A percentile compares a stretch with the other conserved stretches of the same genome.
phyloP scores from a whole-genome alignment of 2,888 invertebrate species.

The Perithous albicinctus region DNA sequence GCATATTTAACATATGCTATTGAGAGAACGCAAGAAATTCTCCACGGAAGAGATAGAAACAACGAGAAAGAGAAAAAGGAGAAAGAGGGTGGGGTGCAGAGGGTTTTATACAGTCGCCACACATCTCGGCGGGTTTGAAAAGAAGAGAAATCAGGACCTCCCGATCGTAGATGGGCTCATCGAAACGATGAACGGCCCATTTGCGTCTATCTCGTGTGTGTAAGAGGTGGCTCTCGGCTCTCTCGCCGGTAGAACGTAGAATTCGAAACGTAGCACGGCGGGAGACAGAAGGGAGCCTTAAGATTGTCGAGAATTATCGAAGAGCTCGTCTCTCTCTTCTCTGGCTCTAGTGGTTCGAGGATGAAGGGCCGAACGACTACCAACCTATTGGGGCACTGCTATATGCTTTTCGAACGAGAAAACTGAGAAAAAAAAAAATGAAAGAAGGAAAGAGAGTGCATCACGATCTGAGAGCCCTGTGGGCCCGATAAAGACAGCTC shows the following conservation, averaged over 20 bases:
- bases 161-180: conserved; percentile 67
- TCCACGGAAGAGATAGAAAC: background rate
- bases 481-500: conserved; percentile 44
- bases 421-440: background rate
- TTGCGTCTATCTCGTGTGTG: conserved; percentile 32
- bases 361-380: conserved; percentile 45
- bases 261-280: conserved; percentile 8
- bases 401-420: background rate
- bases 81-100: too few relatives aligned
- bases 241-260: conserved; percentile 16
- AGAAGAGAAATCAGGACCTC: conserved; percentile 58
- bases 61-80: conserved; percentile 27
- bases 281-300: background rate
- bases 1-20: background rate
- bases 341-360: conserved; percentile 24
- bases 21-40: background rate
- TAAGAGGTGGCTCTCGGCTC: conserved; percentile 12
- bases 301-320: conserved; percentile 59
- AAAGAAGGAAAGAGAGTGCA: background rate
- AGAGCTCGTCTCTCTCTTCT: conserved; percentile 40
- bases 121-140: conserved; percentile 39
- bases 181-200: conserved; percentile 57
- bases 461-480: background rate
- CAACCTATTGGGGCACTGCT: conserved; percentile 5
- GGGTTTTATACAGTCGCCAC: too few relatives aligned